phyloP scores from a whole-genome alignment of 2,888 invertebrate genomes.

The Lepeophtheirus nordmannii region DNA sequence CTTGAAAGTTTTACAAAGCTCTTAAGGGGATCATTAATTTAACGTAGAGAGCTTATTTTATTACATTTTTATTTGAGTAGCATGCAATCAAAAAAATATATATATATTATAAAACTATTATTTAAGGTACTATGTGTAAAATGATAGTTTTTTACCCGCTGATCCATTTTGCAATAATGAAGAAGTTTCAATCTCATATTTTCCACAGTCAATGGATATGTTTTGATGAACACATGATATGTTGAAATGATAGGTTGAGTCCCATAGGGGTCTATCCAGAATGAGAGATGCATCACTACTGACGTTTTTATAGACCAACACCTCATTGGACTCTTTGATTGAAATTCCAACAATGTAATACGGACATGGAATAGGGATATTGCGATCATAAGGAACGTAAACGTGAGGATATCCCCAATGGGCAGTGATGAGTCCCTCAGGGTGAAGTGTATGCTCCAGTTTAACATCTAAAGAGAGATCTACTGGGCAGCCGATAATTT shows the following conservation, averaged over 20 bases:
- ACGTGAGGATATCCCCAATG: slow-evolving; percentile 4
- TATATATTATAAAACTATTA: too few relatives aligned
- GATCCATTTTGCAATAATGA: too few relatives aligned
- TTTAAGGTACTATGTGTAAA: too few relatives aligned
- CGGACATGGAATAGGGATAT: not conserved
- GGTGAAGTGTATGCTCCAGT: not conserved
- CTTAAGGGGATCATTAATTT: too few relatives aligned
- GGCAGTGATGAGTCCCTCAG: not conserved
- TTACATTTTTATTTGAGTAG: too few relatives aligned
- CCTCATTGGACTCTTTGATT: not conserved
- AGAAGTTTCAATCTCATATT: slow-evolving; percentile 1
- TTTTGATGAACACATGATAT: not conserved
- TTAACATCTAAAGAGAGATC: not conserved
- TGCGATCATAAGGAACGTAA: not conserved
- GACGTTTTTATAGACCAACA: not conserved
- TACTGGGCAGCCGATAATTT: not conserved
- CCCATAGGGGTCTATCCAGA: not conserved
- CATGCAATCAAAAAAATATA: too few relatives aligned
- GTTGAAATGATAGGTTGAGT: not conserved
- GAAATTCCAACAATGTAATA: not conserved
- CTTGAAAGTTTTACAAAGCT: too few relatives aligned
- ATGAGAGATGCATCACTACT: not conserved
- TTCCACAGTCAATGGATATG: not conserved
- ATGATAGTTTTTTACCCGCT: too few relatives aligned
- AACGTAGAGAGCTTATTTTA: too few relatives aligned